Conservation (phyloP, 1,140 invertebrate species). For the Halictus rubicundus region DNA sequence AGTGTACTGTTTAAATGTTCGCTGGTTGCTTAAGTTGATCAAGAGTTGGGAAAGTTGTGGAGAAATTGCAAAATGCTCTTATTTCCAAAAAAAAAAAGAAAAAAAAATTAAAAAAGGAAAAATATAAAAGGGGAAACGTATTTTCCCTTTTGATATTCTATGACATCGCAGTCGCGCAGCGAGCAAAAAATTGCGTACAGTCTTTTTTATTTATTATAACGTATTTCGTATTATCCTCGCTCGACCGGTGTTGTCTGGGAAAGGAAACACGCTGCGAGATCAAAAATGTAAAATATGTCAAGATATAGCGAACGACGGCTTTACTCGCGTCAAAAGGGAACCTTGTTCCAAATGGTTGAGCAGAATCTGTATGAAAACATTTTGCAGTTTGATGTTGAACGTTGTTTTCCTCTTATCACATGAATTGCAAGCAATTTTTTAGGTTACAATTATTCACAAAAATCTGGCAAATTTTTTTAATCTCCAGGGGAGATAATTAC, state of each 20-base stretch:
- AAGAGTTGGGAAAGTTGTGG: too few species aligned
- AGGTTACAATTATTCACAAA: too few species aligned
- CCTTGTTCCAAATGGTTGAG: background rate
- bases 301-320: background rate
- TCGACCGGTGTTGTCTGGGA: background rate
- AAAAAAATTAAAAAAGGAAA: too few species aligned
- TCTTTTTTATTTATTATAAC: background rate
- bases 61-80: too few species aligned
- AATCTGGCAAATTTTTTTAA: background rate
- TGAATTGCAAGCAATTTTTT: background rate
- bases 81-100: too few species aligned
- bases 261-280: background rate
- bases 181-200: background rate
- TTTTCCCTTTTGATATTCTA: background rate
- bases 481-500: too few species aligned
- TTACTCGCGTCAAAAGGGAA: slow-evolving; percentile 6
- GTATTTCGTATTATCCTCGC: background rate
- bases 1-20: too few species aligned
- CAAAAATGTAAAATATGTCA: background rate
- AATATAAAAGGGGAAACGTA: background rate
- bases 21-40: too few species aligned
- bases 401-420: background rate
- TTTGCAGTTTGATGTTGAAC: background rate
- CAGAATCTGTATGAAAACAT: background rate
- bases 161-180: background rate